phyloP scores from a whole-genome alignment of 2,797 vertebrate species.

The Pachyuromys duprasi region DNA sequence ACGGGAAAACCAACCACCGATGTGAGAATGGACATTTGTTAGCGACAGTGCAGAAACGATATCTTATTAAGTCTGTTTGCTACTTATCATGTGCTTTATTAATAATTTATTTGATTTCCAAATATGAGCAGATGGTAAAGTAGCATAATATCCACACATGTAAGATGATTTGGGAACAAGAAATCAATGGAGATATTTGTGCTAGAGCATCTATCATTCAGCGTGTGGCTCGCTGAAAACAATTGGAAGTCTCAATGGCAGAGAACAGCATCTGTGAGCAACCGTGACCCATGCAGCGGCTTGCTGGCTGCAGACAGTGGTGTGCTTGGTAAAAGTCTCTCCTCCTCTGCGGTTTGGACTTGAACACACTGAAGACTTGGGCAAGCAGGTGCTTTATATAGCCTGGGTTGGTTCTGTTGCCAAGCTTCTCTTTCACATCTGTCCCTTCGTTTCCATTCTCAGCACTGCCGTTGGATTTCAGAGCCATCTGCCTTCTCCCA shows the following conservation, averaged over 20 bases:
- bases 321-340: conserved; percentile 24
- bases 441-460: conserved; percentile 44
- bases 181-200: conserved; percentile 77
- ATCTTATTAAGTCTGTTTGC: conserved; percentile 63
- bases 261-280: neutral
- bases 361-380: neutral
- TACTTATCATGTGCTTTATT: conserved; percentile 54
- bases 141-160: conserved; percentile 82
- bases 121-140: conserved; percentile 83
- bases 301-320: neutral
- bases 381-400: conserved; percentile 57
- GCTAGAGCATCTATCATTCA: conserved; percentile 75
- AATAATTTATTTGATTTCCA: conserved; percentile 83
- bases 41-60: conserved; percentile 27
- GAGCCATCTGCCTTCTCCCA: conserved; percentile 22
- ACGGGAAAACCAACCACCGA: conserved; percentile 78
- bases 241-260: conserved; percentile 73
- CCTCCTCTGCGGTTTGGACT: conserved; percentile 13
- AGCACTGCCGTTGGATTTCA: neutral
- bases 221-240: conserved; percentile 75
- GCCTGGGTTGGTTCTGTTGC: neutral
- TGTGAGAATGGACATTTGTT: conserved; percentile 76
- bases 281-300: neutral
- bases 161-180: conserved; percentile 47
- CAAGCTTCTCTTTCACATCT: conserved; percentile 58